A percentile compares a stretch with the other conserved stretches of the same genome.
Conservation (phyloP, 2,888 invertebrate species). For the Leptinotarsa juncta region DNA sequence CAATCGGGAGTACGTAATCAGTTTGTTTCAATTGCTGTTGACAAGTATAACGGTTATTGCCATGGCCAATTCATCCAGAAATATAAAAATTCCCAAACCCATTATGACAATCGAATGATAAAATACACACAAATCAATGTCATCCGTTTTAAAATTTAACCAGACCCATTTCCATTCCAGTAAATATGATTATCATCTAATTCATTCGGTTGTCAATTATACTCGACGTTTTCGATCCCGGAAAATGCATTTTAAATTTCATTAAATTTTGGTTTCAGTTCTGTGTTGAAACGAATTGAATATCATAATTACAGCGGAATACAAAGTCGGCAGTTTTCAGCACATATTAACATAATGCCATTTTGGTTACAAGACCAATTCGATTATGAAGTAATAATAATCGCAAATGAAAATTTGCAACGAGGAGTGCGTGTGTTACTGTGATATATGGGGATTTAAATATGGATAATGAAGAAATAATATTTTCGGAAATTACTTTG, state of each 20-base stretch:
- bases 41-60: slow-evolving; percentile 29
- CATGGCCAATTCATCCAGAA: slow-evolving; percentile 23
- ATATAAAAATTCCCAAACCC: slow-evolving; percentile 27
- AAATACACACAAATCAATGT: slow-evolving; percentile 35
- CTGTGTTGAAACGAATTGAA: slow-evolving; percentile 21
- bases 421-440: no score
- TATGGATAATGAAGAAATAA: no score
- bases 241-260: slow-evolving; percentile 39
- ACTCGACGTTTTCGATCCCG: slow-evolving; percentile 30
- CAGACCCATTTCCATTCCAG: slow-evolving; percentile 30
- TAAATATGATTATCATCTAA: slow-evolving; percentile 39
- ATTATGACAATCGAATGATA: slow-evolving; percentile 33
- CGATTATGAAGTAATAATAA: background rate
- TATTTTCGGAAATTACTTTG: no score
- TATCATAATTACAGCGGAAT: slow-evolving; percentile 22
- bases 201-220: slow-evolving; percentile 37
- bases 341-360: background rate
- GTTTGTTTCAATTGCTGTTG: slow-evolving; percentile 24
- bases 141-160: slow-evolving; percentile 30
- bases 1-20: background rate
- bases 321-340: slow-evolving; percentile 5
- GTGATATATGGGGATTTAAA: no score
- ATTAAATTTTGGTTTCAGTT: slow-evolving; percentile 35
- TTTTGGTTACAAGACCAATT: background rate
- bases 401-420: background rate